Percentiles rank a stretch among this genome's conserved stretches.
Conservation (phyloP, 2,888 invertebrate genomes). For the Rotaria macrura region DNA sequence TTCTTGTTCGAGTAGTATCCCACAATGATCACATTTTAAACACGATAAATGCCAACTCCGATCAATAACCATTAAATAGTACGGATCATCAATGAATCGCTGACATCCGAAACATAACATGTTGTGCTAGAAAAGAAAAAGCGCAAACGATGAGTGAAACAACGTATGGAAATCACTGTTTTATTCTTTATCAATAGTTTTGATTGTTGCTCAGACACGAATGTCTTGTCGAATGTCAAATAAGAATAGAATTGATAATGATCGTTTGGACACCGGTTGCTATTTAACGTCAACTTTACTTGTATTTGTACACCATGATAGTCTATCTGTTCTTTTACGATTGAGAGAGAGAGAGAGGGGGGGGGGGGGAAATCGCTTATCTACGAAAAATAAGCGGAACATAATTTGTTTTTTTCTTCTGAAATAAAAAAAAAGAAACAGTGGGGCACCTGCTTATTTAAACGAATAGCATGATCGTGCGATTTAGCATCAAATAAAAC, state of each 20-base stretch:
- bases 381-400: no score
- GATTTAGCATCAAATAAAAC: neutral
- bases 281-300: neutral
- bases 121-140: neutral
- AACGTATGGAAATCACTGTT: no score
- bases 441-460: neutral
- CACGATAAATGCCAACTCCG: constrained; percentile 30
- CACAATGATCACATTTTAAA: constrained; percentile 39
- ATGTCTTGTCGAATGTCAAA: neutral
- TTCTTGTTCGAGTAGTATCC: constrained; percentile 75
- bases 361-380: no score
- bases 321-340: no score
- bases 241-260: neutral
- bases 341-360: no score
- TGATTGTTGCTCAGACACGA: neutral
- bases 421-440: neutral
- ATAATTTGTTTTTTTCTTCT: no score
- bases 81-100: constrained; percentile 26
- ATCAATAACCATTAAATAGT: constrained; percentile 28
- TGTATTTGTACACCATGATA: no score
- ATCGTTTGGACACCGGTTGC: neutral
- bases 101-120: constrained; percentile 25
- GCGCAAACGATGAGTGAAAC: no score
- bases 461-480: neutral
- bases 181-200: no score